These are phyloP conservation scores for Montipora cactus DNA, from an alignment of 64 coral and sea anemone genomes.

Conservation along the genomic window DNA sequence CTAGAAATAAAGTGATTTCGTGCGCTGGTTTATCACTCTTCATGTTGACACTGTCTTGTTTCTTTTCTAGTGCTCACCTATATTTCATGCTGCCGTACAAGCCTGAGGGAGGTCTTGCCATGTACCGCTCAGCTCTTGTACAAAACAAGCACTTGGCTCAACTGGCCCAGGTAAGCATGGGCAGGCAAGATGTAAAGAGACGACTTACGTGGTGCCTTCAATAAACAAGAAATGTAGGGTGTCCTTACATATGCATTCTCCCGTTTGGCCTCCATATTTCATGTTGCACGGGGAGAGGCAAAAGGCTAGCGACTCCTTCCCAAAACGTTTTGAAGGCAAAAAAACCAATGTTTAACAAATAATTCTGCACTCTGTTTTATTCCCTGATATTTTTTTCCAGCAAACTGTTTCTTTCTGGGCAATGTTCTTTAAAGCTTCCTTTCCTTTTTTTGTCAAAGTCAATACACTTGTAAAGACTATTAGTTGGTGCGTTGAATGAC, in stretches of 20 bases:
- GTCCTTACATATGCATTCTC: background rate
- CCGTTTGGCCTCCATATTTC: background rate
- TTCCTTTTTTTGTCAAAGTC: too few relatives aligned
- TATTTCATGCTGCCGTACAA: slow-evolving; percentile 94
- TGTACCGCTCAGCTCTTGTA: slow-evolving; percentile 85
- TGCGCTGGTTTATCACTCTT: background rate
- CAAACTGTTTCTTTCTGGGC: too few relatives aligned
- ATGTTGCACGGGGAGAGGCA: too few relatives aligned
- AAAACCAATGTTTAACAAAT: too few relatives aligned
- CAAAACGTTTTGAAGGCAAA: too few relatives aligned
- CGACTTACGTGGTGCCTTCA: background rate
- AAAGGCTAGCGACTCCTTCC: too few relatives aligned
- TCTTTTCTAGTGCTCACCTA: slow-evolving; percentile 64
- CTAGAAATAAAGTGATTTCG: background rate
- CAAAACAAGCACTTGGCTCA: slow-evolving; percentile 90
- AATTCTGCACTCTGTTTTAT: too few relatives aligned
- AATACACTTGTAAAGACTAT: too few relatives aligned
- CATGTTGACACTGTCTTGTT: background rate
- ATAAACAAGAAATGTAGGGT: background rate
- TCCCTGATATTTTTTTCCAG: too few relatives aligned
- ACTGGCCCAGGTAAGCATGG: slow-evolving; percentile 82
- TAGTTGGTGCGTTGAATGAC: too few relatives aligned
- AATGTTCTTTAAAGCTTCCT: too few relatives aligned
- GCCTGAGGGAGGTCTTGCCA: slow-evolving; percentile 82
- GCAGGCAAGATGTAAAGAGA: background rate